Conservation (phyloP, 2,113 vertebrate genomes). For the Pelodiscus sinensis region DNA sequence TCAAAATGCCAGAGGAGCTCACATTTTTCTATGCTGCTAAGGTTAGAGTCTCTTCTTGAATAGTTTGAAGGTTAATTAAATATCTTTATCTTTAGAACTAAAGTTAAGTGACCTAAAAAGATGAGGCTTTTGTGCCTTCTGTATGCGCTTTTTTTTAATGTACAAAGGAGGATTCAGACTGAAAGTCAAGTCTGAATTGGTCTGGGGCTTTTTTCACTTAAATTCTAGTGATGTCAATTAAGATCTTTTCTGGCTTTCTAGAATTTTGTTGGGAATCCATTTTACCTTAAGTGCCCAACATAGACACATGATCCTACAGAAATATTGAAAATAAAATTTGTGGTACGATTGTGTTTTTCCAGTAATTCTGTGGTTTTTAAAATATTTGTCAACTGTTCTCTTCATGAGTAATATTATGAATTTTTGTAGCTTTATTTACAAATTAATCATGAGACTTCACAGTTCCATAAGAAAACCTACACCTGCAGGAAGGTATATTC, state of each 20-base stretch:
- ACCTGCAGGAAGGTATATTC: neutral
- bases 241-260: neutral
- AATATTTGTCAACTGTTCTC: neutral
- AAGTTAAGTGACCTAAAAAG: neutral
- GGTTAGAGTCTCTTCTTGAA: neutral
- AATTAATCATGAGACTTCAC: neutral
- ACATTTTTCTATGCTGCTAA: neutral
- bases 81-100: neutral
- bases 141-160: neutral
- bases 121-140: fast-evolving
- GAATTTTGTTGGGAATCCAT: neutral
- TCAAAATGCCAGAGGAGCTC: neutral
- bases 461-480: neutral
- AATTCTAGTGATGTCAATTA: neutral
- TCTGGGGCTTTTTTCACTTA: neutral
- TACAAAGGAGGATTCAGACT: neutral
- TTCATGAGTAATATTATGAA: neutral
- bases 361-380: neutral
- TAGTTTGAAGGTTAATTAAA: conserved; percentile 20
- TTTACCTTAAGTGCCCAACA: neutral
- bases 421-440: neutral
- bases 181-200: neutral
- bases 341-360: fast-evolving
- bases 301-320: neutral
- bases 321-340: neutral